Evolutionary conservation across 2,797 vertebrate species (phyloP), one percentile per base, ranked within the genome.

Genomic region (Periparus ater): DNA sequence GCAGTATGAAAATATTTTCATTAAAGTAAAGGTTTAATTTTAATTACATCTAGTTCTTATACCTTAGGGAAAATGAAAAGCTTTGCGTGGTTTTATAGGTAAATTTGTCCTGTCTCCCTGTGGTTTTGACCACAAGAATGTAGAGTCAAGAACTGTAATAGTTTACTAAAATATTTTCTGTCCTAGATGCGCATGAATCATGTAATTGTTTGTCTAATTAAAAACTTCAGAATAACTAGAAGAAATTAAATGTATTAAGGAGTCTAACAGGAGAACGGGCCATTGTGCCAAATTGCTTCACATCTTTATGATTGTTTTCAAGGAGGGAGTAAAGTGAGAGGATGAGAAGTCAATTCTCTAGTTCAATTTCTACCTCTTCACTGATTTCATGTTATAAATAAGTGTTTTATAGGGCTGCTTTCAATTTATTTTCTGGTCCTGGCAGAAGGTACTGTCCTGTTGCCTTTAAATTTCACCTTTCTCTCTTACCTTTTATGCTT

Each of bases 171-270:
- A 95, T 92, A 76, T 96, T 95, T 96, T 93, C 77, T 90, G 20
- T 91, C 85, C 91, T 95, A 53, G 25, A 90, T 68, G 66, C 70
- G 60, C 50, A 79, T 86, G 76, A 95, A 93, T 96, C 81, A 47
- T 91, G 15, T 84, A 94, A 94, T 94, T 88, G 55, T 88, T 96
- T 91, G 58, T 87, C 70, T 95, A 94, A 96, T 89, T 75, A 93
- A 91, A 67, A 73, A 84, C 48, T 95, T 82, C 53, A 80, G 89
- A 80, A 79, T 70, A 95, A 87, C 89, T 74, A 73, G 85, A 90
- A 96, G 70, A 79, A 91, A 93, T 65, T 19, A 91, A 95, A 74
- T 32, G 34, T 36, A 29, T 84, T 93, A 84, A 97, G 60, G 74
- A 93, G 45, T 34, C 61, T 87, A 85, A 62, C 54, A 53, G 55